Percentiles rank a stretch among this genome's conserved stretches.
phyloP scores from a whole-genome alignment of 2,113 vertebrate species.

The Formicarius rufipectus region DNA sequence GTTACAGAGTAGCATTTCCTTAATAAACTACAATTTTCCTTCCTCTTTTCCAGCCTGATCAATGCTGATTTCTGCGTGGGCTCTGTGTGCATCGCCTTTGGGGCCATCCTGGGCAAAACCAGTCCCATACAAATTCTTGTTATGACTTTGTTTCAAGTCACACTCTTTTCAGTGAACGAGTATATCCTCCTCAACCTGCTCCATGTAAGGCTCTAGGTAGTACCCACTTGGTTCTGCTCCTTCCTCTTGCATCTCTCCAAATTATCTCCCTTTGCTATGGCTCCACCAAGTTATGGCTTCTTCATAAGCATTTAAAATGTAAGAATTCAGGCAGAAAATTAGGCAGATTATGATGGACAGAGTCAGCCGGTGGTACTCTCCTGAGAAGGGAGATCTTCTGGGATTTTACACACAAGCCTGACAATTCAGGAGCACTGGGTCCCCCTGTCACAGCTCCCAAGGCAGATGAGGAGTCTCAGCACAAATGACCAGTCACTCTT shows the following conservation, averaged over 20 bases:
- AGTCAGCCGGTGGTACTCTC: rapidly evolving
- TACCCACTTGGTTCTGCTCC: not conserved
- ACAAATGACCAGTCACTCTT: not conserved
- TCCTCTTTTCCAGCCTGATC: constrained; percentile 82
- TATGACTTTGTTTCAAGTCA: constrained; percentile 91
- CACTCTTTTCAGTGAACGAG: constrained; percentile 90
- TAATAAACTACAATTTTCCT: not conserved
- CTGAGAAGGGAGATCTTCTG: not conserved
- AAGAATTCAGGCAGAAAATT: not conserved
- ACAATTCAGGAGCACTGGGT: not conserved
- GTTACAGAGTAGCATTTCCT: not conserved
- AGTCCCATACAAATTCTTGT: constrained; percentile 91
- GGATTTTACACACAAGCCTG: not conserved
- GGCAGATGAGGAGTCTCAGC: not conserved
- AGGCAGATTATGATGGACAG: not conserved
- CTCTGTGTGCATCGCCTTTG: constrained; percentile 89
- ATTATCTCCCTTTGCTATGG: not conserved
- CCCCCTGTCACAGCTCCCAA: not conserved
- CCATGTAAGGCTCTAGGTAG: constrained; percentile 80
- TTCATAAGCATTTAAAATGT: not conserved
- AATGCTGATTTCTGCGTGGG: constrained; percentile 96
- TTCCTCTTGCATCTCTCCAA: not conserved
- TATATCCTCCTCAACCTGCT: constrained; percentile 86
- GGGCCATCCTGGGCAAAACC: constrained; percentile 92
- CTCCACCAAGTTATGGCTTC: not conserved